These are phyloP conservation scores for Tenrec ecaudatus DNA, from an alignment of 2,113 vertebrate species.

Conservation along the genomic window DNA sequence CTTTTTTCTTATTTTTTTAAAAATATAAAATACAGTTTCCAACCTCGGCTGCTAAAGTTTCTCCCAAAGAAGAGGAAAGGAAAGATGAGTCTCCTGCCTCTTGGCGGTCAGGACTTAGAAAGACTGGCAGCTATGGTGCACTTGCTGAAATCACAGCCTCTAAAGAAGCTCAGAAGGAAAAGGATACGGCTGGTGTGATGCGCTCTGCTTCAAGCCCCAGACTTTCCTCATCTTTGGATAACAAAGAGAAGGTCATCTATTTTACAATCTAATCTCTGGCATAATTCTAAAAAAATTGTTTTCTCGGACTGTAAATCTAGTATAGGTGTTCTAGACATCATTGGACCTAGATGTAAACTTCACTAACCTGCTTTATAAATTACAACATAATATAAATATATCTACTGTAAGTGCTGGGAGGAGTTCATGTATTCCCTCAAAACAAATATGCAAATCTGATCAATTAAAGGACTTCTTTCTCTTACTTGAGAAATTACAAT, in stretches of 20 bases:
- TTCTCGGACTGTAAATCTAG: not conserved
- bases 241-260: slow-evolving; percentile 94
- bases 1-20: slow-evolving; percentile 1
- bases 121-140: slow-evolving; percentile 98
- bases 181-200: slow-evolving; percentile 95
- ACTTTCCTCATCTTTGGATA: slow-evolving; percentile 97
- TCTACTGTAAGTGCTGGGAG: not conserved
- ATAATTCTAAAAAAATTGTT: slow-evolving; percentile 9
- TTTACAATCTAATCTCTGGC: slow-evolving; percentile 41
- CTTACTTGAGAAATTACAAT: not conserved
- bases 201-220: slow-evolving; percentile 98
- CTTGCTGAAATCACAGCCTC: slow-evolving; percentile 97
- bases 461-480: slow-evolving; percentile 1
- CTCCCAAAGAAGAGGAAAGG: slow-evolving; percentile 95
- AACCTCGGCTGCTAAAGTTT: slow-evolving; percentile 90
- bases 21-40: slow-evolving; percentile 87
- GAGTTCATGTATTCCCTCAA: not conserved
- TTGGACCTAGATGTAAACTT: slow-evolving; percentile 30
- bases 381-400: slow-evolving; percentile 1
- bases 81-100: slow-evolving; percentile 98
- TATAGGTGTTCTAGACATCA: not conserved
- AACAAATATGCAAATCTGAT: slow-evolving; percentile 33
- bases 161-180: slow-evolving; percentile 97
- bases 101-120: slow-evolving; percentile 96
- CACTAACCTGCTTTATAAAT: slow-evolving; percentile 24